phyloP scores from a whole-genome alignment of 2,797 vertebrate genomes.

The Periparus ater region DNA sequence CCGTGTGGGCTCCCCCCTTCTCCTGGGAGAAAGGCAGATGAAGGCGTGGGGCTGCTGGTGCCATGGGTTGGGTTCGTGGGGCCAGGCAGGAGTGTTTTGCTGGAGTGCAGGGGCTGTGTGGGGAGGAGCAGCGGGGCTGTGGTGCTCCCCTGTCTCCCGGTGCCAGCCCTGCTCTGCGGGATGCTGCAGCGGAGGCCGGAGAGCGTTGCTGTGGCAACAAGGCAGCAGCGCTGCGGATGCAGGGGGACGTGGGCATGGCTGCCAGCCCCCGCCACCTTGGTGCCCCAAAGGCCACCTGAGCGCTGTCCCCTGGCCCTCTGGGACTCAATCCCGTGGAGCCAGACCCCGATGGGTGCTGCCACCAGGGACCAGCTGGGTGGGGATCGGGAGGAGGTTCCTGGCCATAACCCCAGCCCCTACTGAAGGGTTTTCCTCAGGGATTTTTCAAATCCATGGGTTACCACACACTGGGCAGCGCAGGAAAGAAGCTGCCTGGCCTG shows the following conservation, averaged over 20 bases:
- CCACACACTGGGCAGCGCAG: rapidly evolving
- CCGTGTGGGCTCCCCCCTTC: background rate
- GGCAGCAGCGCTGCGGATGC: conserved; percentile 6
- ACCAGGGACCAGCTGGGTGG: rapidly evolving
- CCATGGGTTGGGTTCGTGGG: rapidly evolving
- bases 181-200: conserved; percentile 37
- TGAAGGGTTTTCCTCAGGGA: background rate
- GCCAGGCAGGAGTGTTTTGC: rapidly evolving
- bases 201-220: conserved; percentile 73
- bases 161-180: background rate
- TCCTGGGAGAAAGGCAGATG: rapidly evolving
- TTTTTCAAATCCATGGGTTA: background rate
- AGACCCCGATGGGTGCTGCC: rapidly evolving
- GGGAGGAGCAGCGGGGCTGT: rapidly evolving
- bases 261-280: rapidly evolving
- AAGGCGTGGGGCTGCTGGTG: rapidly evolving
- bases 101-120: rapidly evolving
- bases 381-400: rapidly evolving
- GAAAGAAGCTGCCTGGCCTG: background rate
- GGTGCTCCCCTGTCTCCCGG: background rate
- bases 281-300: background rate
- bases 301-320: rapidly evolving
- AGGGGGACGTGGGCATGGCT: background rate
- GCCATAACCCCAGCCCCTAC: rapidly evolving
- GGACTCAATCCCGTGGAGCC: rapidly evolving